phyloP scores from a whole-genome alignment of 2,113 vertebrate species.

The Phyllostomus discolor region DNA sequence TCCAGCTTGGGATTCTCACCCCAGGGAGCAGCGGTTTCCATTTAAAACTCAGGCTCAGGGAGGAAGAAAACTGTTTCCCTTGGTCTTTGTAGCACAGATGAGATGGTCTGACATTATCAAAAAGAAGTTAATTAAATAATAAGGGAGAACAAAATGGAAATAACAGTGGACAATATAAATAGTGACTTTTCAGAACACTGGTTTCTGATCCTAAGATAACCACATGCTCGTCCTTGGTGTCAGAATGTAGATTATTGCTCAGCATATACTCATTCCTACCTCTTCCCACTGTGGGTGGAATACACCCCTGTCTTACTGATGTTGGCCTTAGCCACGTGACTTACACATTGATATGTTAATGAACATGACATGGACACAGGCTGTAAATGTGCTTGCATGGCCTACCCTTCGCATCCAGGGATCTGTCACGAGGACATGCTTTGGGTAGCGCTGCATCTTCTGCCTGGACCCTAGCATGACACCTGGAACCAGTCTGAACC shows the following conservation, averaged over 20 bases:
- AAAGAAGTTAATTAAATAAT: constrained; percentile 46
- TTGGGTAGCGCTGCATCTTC: background rate
- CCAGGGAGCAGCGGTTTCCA: background rate
- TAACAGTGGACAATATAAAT: constrained; percentile 24
- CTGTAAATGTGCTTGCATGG: background rate
- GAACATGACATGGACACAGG: background rate
- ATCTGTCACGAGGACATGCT: background rate
- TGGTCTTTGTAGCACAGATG: constrained; percentile 35
- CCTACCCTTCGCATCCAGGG: background rate
- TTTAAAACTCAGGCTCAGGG: background rate
- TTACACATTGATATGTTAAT: background rate
- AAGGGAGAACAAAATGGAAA: constrained; percentile 49
- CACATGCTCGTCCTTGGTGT: background rate
- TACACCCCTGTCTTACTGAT: background rate
- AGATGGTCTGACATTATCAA: constrained; percentile 46
- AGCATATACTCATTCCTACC: background rate
- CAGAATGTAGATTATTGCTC: background rate
- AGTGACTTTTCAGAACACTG: background rate
- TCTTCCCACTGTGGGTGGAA: background rate
- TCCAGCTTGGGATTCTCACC: background rate
- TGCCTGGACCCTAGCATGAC: background rate
- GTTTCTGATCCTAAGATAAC: constrained; percentile 39
- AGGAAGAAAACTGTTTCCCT: background rate
- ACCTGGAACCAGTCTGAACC: background rate
- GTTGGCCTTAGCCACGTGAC: background rate